Percentiles rank a stretch among this genome's conserved stretches.
Conservation (phyloP, 2,888 invertebrate genomes). For the Cremastobaeus sp. region DNA sequence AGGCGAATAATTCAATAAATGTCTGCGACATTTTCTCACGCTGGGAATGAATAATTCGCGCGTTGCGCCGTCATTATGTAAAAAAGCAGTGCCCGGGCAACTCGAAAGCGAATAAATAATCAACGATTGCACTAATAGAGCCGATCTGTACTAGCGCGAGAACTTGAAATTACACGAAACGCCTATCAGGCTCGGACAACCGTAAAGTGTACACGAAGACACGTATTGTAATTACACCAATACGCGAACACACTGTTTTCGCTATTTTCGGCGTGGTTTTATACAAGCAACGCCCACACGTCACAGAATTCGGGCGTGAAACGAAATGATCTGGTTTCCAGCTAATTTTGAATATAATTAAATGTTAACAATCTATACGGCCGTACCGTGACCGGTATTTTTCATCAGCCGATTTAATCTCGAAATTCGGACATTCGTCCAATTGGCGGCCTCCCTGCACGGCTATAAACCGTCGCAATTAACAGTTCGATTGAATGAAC, state of each 20-base stretch:
- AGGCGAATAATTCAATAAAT: slow-evolving; percentile 28
- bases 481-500: slow-evolving; percentile 74
- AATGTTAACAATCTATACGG: slow-evolving; percentile 31
- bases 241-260: slow-evolving; percentile 33
- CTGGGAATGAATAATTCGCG: slow-evolving; percentile 25
- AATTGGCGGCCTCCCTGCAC: slow-evolving; percentile 58
- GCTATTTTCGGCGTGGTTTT: slow-evolving; percentile 25
- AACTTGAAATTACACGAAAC: slow-evolving; percentile 40
- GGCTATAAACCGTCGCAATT: slow-evolving; percentile 68
- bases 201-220: slow-evolving; percentile 22
- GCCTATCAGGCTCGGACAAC: slow-evolving; percentile 25
- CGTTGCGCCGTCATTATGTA: slow-evolving; percentile 9
- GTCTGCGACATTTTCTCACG: slow-evolving; percentile 28
- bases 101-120: slow-evolving; percentile 22
- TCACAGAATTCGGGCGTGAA: slow-evolving; percentile 26
- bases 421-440: slow-evolving; percentile 62
- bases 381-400: slow-evolving; percentile 25
- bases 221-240: slow-evolving; percentile 31
- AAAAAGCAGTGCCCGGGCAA: slow-evolving; percentile 11
- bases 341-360: slow-evolving; percentile 56
- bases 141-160: slow-evolving; percentile 10
- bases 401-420: slow-evolving; percentile 63
- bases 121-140: slow-evolving; percentile 25
- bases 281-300: slow-evolving; percentile 20
- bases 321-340: slow-evolving; percentile 34